A percentile compares a stretch with the other conserved stretches of the same genome.
Conservation (phyloP, 2,797 vertebrate genomes). For the Danionella dracula region DNA sequence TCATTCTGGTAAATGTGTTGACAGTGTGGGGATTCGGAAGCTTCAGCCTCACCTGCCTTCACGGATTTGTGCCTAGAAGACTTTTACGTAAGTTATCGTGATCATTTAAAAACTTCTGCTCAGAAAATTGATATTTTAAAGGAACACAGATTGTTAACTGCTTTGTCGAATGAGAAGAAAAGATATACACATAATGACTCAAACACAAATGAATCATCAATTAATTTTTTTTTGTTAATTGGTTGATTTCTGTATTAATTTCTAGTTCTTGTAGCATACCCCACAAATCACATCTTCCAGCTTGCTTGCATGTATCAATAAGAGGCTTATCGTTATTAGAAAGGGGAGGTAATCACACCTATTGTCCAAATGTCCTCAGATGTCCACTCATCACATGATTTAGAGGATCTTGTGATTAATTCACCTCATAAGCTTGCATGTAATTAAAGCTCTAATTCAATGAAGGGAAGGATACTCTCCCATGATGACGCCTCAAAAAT, state of each 20-base stretch:
- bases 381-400: constrained; percentile 1
- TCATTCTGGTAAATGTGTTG: constrained; percentile 4
- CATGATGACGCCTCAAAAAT: constrained; percentile 44
- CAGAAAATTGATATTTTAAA: too few species aligned
- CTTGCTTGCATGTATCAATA: constrained; percentile 47
- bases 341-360: constrained; percentile 35
- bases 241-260: too few species aligned
- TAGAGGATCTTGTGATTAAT: constrained; percentile 54
- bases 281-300: constrained; percentile 43
- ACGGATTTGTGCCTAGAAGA: not conserved
- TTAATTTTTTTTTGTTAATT: too few species aligned
- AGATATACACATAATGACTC: not conserved
- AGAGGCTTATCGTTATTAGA: constrained; percentile 42
- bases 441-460: constrained; percentile 65
- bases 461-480: constrained; percentile 44
- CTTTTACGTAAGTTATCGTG: not conserved
- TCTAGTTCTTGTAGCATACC: too few species aligned
- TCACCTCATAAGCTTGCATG: constrained; percentile 49
- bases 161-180: not conserved
- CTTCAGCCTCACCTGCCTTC: not conserved
- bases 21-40: not conserved
- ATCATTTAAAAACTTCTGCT: too few species aligned
- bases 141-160: too few species aligned
- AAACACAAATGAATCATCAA: not conserved
- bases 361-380: constrained; percentile 54